Base-by-base conservation (phyloP, 23 tunicate genomes). In the Halocynthia roretzi region DNA sequence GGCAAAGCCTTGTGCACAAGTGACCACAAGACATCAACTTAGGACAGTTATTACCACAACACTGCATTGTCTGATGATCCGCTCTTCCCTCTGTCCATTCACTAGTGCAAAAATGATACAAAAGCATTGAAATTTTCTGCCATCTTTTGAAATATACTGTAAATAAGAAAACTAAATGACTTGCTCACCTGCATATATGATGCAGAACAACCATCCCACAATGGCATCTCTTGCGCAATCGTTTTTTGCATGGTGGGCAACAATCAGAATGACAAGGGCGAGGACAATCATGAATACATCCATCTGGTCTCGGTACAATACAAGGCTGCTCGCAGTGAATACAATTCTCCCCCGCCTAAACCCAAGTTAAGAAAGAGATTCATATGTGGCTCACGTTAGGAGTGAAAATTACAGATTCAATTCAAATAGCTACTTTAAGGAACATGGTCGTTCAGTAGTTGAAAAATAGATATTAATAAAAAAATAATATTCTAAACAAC, bases 31-130 rank as follows among this genome's bases (percentile, higher is more conserved):
- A 7, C 54, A 92, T 15, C 5, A 70, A 49, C 50, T 78, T 86
- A 14, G 90, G 92, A 86, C 98, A 92, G 44, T 69, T 48, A 15
- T 79, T 82, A 5, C 92, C 92, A 67, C 98, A 92, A 10, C 92
- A 92, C 52, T 8, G 23, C 81, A 83, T 71, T 51, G 65, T 64
- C 8, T 66, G 62, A 56, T 86, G 83, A 7, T 71, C 87, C 7
- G 44, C 60, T n/a, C 75, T 7, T 53, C 62, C 67, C 7, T 54
- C 71, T 6, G 91, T 44, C 87, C 90, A 92, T 18, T 92, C 98
- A 69, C 98, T 92, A 60, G 64, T 60, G 64, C 64, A 15, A 17
- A 60, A 60, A 15, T 60, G n/a, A 15, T 60, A 60, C 17, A 15
- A 15, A 15, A 17, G 64, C 64, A 4, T 15, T 60, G 64, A 60